Percentiles rank a stretch among this genome's conserved stretches.
These are phyloP conservation scores for Coluber constrictor DNA, from an alignment of 2,797 vertebrate genomes.

Conservation along the genomic window DNA sequence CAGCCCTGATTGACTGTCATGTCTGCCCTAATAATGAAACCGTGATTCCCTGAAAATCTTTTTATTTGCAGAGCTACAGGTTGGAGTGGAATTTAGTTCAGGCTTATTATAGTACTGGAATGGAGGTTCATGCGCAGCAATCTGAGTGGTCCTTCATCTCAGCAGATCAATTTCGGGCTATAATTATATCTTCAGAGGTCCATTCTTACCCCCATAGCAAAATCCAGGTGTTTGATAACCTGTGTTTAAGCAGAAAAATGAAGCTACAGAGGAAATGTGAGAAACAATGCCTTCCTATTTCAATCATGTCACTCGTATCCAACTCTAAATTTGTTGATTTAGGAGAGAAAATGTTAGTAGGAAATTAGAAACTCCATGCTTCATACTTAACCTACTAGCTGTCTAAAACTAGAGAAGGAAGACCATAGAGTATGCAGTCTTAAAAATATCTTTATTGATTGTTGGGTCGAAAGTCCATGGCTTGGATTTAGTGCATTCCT, in stretches of 20 bases:
- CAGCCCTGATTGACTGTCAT: not conserved
- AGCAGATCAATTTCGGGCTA: not conserved
- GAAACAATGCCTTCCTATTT: not conserved
- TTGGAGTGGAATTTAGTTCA: not conserved
- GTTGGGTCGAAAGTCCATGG: not conserved
- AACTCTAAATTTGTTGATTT: not conserved
- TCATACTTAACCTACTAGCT: not conserved
- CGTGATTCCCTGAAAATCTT: not conserved
- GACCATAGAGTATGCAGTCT: not conserved
- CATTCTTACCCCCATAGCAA: not conserved
- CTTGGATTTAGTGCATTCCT: not conserved
- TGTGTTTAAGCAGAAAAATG: not conserved
- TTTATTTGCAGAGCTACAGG: not conserved
- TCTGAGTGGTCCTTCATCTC: not conserved
- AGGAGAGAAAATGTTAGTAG: not conserved
- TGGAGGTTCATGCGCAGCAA: not conserved
- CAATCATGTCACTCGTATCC: not conserved
- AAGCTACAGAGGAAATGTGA: not conserved
- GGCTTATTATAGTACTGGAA: not conserved
- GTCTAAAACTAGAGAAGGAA: not conserved
- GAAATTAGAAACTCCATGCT: not conserved
- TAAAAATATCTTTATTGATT: not conserved
- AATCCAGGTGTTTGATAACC: not conserved
- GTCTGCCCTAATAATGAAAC: not conserved
- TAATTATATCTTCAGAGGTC: not conserved